Evolutionary conservation across 30 jellyfish, hydroid and myxozoan genomes (phyloP).

Genomic region (Pseudorhiza aurosa): DNA sequence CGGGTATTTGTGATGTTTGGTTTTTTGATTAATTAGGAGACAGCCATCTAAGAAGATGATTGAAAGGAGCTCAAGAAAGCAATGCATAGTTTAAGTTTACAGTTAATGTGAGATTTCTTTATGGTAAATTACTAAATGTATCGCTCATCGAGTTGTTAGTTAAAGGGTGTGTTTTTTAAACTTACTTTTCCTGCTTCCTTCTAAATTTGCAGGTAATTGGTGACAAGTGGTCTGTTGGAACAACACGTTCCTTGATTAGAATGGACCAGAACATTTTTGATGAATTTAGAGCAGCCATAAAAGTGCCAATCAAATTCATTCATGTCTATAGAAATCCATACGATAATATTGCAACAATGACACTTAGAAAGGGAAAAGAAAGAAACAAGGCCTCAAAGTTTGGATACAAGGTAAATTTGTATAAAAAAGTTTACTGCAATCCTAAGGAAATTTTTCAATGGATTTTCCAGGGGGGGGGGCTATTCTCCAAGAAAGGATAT

Average conservation of each 20-base stretch:
- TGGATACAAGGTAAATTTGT: conserved; percentile 25
- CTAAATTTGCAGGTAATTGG: conserved; percentile 58
- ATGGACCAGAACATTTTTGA: not conserved
- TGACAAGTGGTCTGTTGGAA: conserved; percentile 67
- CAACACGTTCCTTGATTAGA: conserved; percentile 16
- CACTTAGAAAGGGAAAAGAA: conserved; percentile 18
- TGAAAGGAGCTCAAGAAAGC: too few relatives aligned
- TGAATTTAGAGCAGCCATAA: conserved; percentile 9
- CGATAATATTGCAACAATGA: conserved; percentile 83
- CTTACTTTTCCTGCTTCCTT: not conserved
- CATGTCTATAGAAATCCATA: conserved; percentile 77
- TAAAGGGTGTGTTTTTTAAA: not conserved
- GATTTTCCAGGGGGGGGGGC: too few relatives aligned
- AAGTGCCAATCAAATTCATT: conserved; percentile 65
- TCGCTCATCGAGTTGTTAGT: too few relatives aligned
- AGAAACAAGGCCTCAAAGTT: conserved; percentile 23
- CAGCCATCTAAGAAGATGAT: too few relatives aligned
- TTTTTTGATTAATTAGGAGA: too few relatives aligned
- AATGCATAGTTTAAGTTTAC: too few relatives aligned
- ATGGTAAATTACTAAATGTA: too few relatives aligned
- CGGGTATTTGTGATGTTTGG: too few relatives aligned
- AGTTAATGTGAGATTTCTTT: too few relatives aligned
- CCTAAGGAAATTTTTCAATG: too few relatives aligned
- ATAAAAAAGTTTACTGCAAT: too few relatives aligned
- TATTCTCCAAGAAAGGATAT: too few relatives aligned